These are phyloP conservation scores for Lepus oiostolus DNA, from an alignment of 2,797 vertebrate species.

Conservation along the genomic window DNA sequence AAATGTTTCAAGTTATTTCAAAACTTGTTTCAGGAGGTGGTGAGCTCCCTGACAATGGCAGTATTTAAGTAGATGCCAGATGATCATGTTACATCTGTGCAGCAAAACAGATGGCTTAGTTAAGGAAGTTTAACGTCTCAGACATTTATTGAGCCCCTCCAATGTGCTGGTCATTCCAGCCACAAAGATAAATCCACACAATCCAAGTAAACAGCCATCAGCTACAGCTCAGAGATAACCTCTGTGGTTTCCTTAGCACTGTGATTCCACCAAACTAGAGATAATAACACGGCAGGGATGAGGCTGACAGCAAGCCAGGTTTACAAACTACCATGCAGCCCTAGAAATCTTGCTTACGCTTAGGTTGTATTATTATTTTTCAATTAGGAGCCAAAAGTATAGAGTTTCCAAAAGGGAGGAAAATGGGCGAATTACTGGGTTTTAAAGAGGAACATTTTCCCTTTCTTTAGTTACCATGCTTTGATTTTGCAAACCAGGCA, in stretches of 20 bases:
- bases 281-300: slow-evolving; percentile 71
- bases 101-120: slow-evolving; percentile 9
- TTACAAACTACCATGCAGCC: slow-evolving; percentile 68
- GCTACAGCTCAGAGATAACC: slow-evolving; percentile 64
- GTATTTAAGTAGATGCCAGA: slow-evolving; percentile 11
- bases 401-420: slow-evolving; percentile 72
- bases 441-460: slow-evolving; percentile 74
- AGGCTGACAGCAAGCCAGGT: slow-evolving; percentile 68
- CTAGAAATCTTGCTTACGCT: slow-evolving; percentile 67
- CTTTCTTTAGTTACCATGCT: slow-evolving; percentile 78
- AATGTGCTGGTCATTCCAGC: slow-evolving; percentile 12
- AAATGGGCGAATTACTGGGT: slow-evolving; percentile 69
- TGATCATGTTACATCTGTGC: not conserved
- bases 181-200: slow-evolving; percentile 48
- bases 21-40: slow-evolving; percentile 32
- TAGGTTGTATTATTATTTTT: slow-evolving; percentile 82
- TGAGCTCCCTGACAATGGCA: not conserved
- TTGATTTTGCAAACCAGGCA: slow-evolving; percentile 78
- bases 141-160: not conserved
- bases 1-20: slow-evolving; percentile 4
- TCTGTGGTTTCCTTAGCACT: slow-evolving; percentile 29
- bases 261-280: slow-evolving; percentile 72
- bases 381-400: slow-evolving; percentile 81
- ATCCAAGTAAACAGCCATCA: not conserved
- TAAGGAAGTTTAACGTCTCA: not conserved